Conservation (phyloP, 1,140 invertebrate species). For the Cherax quadricarinatus region DNA sequence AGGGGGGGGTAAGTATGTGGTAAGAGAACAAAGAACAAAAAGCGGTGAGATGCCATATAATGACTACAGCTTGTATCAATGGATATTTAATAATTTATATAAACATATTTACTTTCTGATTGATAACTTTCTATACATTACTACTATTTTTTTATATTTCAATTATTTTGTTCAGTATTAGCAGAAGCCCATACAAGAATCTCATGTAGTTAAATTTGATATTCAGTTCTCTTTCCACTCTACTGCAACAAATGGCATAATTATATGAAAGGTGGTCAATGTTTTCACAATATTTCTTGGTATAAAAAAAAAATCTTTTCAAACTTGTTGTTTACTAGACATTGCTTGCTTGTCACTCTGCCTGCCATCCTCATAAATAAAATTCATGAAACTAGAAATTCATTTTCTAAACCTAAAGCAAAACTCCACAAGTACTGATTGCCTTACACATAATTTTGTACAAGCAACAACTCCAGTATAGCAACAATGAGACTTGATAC, state of each 20-base stretch:
- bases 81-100: not conserved
- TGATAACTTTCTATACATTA: constrained; percentile 1
- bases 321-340: constrained; percentile 1
- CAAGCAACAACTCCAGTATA: constrained; percentile 60
- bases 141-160: not conserved
- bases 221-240: constrained; percentile 45
- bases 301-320: constrained; percentile 2
- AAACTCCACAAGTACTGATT: constrained; percentile 54
- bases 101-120: not conserved
- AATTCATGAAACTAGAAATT: constrained; percentile 48
- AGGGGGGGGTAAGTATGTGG: constrained; percentile 25
- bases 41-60: not conserved
- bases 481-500: constrained; percentile 57
- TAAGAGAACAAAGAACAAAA: constrained; percentile 42
- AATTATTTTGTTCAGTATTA: not conserved
- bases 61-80: not conserved
- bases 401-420: constrained; percentile 27
- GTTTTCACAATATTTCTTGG: constrained; percentile 15
- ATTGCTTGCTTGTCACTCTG: constrained; percentile 34
- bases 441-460: constrained; percentile 62
- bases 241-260: constrained; percentile 45
- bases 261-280: constrained; percentile 45
- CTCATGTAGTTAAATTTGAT: not conserved
- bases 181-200: not conserved
- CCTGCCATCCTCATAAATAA: constrained; percentile 43